These are phyloP conservation scores for Drosophila serrata DNA, from an alignment of 1,140 invertebrate species.

Conservation along the genomic window DNA sequence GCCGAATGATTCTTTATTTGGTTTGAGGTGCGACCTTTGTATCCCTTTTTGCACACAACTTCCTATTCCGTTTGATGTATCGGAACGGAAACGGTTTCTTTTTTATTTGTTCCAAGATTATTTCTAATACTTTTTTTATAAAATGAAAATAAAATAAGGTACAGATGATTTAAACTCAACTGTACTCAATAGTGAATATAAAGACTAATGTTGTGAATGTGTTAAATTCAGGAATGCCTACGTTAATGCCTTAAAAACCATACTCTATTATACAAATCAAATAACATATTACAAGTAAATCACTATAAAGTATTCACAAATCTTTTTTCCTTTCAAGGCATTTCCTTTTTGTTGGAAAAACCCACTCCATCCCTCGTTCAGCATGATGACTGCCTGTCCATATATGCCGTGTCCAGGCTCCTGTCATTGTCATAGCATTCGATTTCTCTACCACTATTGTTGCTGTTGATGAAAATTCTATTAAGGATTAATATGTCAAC, in stretches of 20 bases:
- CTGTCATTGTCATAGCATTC: constrained; percentile 43
- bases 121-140: background rate
- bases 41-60: background rate
- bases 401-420: constrained; percentile 22
- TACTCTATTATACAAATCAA: background rate
- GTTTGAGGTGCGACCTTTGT: background rate
- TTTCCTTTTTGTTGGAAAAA: background rate
- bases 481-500: constrained; percentile 82
- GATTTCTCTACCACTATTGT: constrained; percentile 34
- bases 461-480: constrained; percentile 73
- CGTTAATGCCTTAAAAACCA: background rate
- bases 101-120: background rate
- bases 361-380: constrained; percentile 1
- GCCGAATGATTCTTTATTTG: constrained; percentile 13
- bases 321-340: background rate
- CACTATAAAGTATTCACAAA: background rate
- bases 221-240: background rate
- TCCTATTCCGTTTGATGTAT: constrained; percentile 3
- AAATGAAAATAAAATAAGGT: background rate
- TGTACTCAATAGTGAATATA: background rate
- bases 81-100: background rate
- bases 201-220: background rate
- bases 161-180: background rate
- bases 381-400: constrained; percentile 7
- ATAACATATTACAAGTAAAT: background rate